A percentile compares a stretch with the other conserved stretches of the same genome.
phyloP scores from a whole-genome alignment of 2,888 invertebrate species.

The Rhabditoides inermis region DNA sequence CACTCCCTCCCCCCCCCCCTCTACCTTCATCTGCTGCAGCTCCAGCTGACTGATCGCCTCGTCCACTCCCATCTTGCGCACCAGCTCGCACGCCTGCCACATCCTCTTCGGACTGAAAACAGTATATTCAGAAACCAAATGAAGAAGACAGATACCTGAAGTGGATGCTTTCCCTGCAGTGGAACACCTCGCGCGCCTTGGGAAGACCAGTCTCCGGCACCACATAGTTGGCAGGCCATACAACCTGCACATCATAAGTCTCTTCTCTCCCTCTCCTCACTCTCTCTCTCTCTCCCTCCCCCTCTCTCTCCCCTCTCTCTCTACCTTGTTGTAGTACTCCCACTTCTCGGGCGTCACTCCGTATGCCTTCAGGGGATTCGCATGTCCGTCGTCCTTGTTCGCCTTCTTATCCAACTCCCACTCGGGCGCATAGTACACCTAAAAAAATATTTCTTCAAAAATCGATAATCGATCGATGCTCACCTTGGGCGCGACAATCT shows the following conservation, averaged over 20 bases:
- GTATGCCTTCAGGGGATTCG: constrained; percentile 34
- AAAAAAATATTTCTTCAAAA: background rate
- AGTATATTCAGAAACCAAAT: background rate
- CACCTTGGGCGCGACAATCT: constrained; percentile 23
- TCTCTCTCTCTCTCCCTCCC: no score
- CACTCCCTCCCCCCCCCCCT: background rate
- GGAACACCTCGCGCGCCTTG: constrained; percentile 41
- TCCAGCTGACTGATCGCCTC: constrained; percentile 41
- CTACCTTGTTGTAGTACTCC: constrained; percentile 50
- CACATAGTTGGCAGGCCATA: constrained; percentile 48
- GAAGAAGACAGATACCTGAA: background rate
- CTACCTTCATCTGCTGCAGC: constrained; percentile 34
- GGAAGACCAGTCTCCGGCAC: constrained; percentile 49
- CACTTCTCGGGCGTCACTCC: constrained; percentile 51
- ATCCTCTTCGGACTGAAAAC: constrained; percentile 39
- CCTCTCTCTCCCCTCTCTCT: no score
- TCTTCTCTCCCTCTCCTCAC: no score
- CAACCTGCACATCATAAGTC: constrained; percentile 37
- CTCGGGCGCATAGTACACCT: constrained; percentile 45
- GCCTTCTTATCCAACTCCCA: constrained; percentile 41
- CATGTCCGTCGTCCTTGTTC: constrained; percentile 32
- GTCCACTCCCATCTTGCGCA: constrained; percentile 44
- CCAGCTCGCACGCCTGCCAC: constrained; percentile 46
- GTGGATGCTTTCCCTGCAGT: constrained; percentile 16
- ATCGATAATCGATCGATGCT: background rate